These are phyloP conservation scores for Oreochromis spilurus DNA, from an alignment of 2,113 vertebrate species.

Conservation along the genomic window DNA sequence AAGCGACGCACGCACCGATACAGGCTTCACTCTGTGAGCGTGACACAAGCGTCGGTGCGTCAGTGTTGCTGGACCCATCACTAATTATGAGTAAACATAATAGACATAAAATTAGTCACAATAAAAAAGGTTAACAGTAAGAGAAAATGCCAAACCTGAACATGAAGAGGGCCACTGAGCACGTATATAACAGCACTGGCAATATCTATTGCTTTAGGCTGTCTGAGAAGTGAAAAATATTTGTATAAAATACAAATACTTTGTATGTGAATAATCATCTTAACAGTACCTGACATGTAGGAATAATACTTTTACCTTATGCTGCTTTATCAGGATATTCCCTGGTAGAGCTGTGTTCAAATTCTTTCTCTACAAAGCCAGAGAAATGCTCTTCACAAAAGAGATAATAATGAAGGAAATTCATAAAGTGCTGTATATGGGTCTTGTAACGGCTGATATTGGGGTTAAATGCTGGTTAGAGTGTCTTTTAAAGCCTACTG, in stretches of 20 bases:
- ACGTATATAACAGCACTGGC: background rate
- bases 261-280: background rate
- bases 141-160: background rate
- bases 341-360: background rate
- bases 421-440: background rate
- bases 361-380: conserved; percentile 43
- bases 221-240: background rate
- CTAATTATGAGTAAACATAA: background rate
- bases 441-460: background rate
- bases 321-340: background rate
- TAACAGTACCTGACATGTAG: background rate
- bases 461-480: background rate
- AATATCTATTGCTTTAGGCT: background rate
- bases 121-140: background rate
- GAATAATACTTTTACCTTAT: conserved; percentile 5
- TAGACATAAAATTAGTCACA: background rate
- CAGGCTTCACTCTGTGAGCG: no score
- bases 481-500: background rate
- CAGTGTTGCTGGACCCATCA: no score
- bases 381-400: conserved; percentile 5
- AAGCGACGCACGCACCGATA: no score
- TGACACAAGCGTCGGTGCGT: no score
- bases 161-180: background rate
- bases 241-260: background rate
- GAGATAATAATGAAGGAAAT: background rate